phyloP scores from a whole-genome alignment of 2,797 vertebrate species.

The Phoxinus dragarum region DNA sequence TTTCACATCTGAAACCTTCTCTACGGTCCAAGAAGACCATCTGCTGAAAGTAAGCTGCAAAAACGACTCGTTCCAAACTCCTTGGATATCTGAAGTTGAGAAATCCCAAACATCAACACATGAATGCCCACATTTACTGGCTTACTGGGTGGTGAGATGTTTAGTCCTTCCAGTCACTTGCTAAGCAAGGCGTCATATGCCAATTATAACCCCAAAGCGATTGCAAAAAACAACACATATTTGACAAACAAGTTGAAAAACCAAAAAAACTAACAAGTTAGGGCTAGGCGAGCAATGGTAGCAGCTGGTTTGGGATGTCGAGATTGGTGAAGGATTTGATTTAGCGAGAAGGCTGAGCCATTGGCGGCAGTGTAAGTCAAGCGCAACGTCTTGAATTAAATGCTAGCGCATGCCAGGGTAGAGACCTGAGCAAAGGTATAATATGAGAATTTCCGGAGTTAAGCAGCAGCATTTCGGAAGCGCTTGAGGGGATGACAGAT shows the following conservation, averaged over 20 bases:
- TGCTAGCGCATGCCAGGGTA: background rate
- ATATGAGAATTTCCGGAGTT: constrained; percentile 9
- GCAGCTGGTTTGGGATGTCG: background rate
- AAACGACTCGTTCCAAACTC: background rate
- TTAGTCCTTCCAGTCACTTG: background rate
- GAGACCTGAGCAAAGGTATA: constrained; percentile 26
- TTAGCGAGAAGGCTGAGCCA: background rate
- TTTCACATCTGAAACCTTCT: background rate
- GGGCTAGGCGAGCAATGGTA: background rate
- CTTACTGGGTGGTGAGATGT: background rate
- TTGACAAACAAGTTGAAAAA: background rate
- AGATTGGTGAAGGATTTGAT: constrained; percentile 20
- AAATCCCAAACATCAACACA: background rate
- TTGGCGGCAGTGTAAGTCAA: background rate
- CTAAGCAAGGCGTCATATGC: background rate
- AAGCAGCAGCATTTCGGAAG: background rate
- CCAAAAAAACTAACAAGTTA: background rate
- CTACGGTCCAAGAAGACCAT: background rate
- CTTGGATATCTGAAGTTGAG: background rate
- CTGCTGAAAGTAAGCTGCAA: background rate
- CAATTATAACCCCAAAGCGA: background rate
- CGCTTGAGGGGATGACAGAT: constrained; percentile 27
- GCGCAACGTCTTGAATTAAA: background rate
- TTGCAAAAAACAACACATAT: background rate
- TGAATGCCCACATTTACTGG: background rate